Conservation (phyloP, 2,113 vertebrate species). For the Falcunculus frontatus region DNA sequence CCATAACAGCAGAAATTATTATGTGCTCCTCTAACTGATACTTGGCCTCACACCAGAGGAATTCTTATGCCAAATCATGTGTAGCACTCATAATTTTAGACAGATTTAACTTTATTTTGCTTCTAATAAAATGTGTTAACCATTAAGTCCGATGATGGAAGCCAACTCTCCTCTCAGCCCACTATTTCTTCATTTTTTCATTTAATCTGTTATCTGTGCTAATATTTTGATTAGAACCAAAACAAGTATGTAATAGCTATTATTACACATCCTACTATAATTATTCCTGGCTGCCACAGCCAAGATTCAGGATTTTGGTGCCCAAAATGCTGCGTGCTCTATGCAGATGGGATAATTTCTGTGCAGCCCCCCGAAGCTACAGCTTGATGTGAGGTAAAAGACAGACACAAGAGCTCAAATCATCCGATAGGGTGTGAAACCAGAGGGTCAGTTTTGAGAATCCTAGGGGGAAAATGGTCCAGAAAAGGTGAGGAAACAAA, state of each 20-base stretch:
- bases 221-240: neutral
- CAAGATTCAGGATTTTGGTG: neutral
- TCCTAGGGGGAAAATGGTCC: neutral
- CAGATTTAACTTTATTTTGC: neutral
- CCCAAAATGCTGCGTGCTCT: neutral
- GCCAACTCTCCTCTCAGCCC: neutral
- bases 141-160: neutral
- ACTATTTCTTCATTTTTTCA: neutral
- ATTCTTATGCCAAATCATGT: neutral
- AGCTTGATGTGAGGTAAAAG: neutral
- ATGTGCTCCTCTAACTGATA: neutral
- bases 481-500: neutral
- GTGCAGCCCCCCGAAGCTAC: neutral
- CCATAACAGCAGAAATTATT: neutral
- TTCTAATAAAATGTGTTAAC: neutral
- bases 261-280: neutral
- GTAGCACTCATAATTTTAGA: neutral
- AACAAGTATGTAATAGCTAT: neutral
- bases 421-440: accelerated
- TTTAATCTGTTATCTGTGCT: neutral
- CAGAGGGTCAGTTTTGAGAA: neutral
- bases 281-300: neutral
- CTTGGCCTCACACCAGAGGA: neutral
- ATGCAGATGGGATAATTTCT: neutral
- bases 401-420: neutral